phyloP scores from a whole-genome alignment of 2,888 invertebrate species.

The Formica aserva region DNA sequence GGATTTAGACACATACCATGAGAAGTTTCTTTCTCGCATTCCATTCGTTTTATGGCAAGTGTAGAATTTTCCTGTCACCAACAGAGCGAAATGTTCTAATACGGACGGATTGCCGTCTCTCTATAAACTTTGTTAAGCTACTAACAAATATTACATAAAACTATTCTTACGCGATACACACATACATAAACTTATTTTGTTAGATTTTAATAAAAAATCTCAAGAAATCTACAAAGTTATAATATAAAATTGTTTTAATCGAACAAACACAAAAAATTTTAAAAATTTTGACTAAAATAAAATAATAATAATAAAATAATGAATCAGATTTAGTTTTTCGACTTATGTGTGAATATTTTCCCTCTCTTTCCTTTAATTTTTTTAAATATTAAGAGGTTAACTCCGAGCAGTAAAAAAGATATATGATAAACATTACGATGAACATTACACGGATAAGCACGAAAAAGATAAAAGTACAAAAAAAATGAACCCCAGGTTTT shows the following conservation, averaged over 20 bases:
- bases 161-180: not conserved
- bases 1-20: constrained; percentile 41
- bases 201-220: not conserved
- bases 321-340: not conserved
- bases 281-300: not conserved
- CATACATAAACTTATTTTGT: not conserved
- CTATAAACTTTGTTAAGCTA: not conserved
- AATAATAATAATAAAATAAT: not conserved
- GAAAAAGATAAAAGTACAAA: not conserved
- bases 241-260: not conserved
- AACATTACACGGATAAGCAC: constrained; percentile 16
- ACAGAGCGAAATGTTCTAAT: constrained; percentile 19
- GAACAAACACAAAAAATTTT: not conserved
- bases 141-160: constrained; percentile 12
- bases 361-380: not conserved
- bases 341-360: not conserved
- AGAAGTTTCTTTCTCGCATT: not conserved
- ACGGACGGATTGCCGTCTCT: constrained; percentile 1
- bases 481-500: not conserved
- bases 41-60: constrained; percentile 21
- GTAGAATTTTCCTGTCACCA: constrained; percentile 12
- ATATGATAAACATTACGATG: constrained; percentile 16
- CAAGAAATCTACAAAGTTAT: not conserved
- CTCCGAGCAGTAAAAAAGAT: constrained; percentile 2
- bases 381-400: too few species aligned